Conservation (phyloP, 2,113 vertebrate species). For the Periophthalmodon schlosseri region DNA sequence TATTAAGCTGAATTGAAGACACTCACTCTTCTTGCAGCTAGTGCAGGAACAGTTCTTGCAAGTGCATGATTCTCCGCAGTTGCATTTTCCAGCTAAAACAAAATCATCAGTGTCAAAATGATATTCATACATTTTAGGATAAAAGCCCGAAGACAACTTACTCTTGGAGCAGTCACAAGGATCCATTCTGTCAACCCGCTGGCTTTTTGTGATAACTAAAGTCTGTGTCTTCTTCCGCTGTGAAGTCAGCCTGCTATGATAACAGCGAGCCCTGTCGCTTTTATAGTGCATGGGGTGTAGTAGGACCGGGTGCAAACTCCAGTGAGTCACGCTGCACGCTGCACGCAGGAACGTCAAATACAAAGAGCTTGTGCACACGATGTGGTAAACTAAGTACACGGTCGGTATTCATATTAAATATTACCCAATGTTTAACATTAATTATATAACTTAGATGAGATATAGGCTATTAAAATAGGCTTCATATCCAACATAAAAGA, state of each 20-base stretch:
- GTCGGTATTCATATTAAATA: neutral
- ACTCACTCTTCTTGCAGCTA: conserved; percentile 84
- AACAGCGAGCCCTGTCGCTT: neutral
- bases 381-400: neutral
- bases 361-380: conserved; percentile 61
- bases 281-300: conserved; percentile 56
- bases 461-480: too few species aligned
- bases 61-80: conserved; percentile 81
- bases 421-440: too few species aligned
- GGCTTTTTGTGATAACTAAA: neutral
- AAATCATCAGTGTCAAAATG: neutral
- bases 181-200: conserved; percentile 57
- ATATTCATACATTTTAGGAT: neutral
- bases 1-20: neutral
- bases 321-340: conserved; percentile 39
- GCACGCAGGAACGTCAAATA: conserved; percentile 17
- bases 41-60: conserved; percentile 86
- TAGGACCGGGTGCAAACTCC: conserved; percentile 74
- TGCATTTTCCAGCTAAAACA: conserved; percentile 81
- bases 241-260: neutral
- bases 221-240: neutral
- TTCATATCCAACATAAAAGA: too few species aligned
- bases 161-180: conserved; percentile 78
- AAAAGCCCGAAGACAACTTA: conserved; percentile 49
- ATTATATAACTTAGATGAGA: too few species aligned